Evolutionary conservation across 37 sponge, comb jelly and placozoan species (phyloP).

Genomic region (Chondrosia reniformis): DNA sequence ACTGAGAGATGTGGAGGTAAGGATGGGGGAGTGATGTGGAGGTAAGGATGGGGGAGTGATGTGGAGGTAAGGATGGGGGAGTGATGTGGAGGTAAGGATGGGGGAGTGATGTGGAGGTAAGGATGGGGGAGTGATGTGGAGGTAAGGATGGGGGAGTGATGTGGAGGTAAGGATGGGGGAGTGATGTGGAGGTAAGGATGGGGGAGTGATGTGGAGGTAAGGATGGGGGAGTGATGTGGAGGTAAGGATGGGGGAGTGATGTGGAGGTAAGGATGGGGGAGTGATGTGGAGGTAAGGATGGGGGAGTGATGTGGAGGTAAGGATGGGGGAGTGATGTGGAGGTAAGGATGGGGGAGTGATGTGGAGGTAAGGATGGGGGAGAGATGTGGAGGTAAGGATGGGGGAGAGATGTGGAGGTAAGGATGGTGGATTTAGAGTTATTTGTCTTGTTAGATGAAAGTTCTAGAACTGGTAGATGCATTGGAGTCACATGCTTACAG

Average conservation of each 20-base stretch:
- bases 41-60: background rate
- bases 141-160: background rate
- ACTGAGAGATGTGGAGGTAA: slow-evolving; percentile 71
- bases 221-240: background rate
- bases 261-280: slow-evolving; percentile 53
- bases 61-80: background rate
- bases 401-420: slow-evolving; percentile 68
- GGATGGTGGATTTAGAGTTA: too few relatives aligned
- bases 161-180: background rate
- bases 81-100: background rate
- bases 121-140: background rate
- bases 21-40: background rate
- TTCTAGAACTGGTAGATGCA: slow-evolving; percentile 67
- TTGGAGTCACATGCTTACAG: slow-evolving; percentile 66
- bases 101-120: background rate
- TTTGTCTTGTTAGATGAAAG: slow-evolving; percentile 51
- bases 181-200: background rate
- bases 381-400: slow-evolving; percentile 64
- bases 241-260: slow-evolving; percentile 1
- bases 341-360: slow-evolving; percentile 1
- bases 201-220: background rate
- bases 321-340: background rate
- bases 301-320: too few relatives aligned
- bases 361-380: slow-evolving; percentile 53
- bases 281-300: slow-evolving; percentile 64